A percentile compares a stretch with the other conserved stretches of the same genome.
Evolutionary conservation across 2,888 invertebrate species (phyloP).

Genomic region (Petrolisthes manimaculis): DNA sequence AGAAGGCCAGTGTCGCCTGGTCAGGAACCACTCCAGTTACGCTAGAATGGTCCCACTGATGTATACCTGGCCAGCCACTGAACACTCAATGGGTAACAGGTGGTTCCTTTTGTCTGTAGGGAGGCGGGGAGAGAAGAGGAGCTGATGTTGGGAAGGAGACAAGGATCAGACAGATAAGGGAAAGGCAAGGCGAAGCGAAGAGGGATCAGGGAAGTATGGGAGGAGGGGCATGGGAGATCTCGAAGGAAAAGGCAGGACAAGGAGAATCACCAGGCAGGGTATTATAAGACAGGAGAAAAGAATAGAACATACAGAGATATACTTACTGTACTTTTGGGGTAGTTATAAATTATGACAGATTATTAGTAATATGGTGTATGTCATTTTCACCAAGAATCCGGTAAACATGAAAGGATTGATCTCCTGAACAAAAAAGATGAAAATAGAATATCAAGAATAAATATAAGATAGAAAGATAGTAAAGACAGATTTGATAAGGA

Average conservation of each 20-base stretch:
- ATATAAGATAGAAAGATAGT: background rate
- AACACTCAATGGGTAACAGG: conserved; percentile 21
- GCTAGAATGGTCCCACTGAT: conserved; percentile 27
- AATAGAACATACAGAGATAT: too few species aligned
- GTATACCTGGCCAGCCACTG: conserved; percentile 18
- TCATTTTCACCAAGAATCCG: background rate
- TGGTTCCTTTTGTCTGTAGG: conserved; percentile 31
- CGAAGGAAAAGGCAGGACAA: conserved; percentile 1
- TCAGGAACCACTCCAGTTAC: conserved; percentile 41
- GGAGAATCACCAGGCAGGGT: conserved; percentile 8
- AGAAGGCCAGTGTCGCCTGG: background rate
- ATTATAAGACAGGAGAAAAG: background rate
- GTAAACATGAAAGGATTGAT: too few species aligned
- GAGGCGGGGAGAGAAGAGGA: background rate
- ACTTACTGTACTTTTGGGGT: too few species aligned
- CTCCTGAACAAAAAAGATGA: too few species aligned
- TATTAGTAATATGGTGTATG: background rate
- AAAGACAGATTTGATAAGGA: too few species aligned
- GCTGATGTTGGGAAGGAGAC: background rate
- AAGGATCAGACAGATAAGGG: background rate
- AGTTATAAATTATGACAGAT: too few species aligned
- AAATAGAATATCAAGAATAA: background rate
- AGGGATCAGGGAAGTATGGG: conserved; percentile 7
- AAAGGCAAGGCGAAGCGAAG: background rate
- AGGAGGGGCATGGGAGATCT: conserved; percentile 5